These are phyloP conservation scores for Synergus laeviventris DNA, from an alignment of 2,888 invertebrate species.

Conservation along the genomic window DNA sequence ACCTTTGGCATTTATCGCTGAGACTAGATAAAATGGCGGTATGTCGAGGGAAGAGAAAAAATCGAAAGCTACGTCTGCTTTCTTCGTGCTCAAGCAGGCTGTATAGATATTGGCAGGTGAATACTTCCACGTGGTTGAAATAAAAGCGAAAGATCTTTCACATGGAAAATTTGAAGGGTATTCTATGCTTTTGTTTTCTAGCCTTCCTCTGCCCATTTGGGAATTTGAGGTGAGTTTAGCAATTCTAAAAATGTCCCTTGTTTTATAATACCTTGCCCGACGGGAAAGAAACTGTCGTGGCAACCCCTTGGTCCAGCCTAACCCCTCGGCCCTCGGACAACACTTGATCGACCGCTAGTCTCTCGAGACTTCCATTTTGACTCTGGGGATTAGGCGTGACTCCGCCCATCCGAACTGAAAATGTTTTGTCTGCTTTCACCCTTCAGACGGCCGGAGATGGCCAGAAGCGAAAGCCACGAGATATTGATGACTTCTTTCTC, in stretches of 20 bases:
- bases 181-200: slow-evolving; percentile 44
- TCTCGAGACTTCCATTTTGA: slow-evolving; percentile 76
- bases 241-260: slow-evolving; percentile 67
- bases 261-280: slow-evolving; percentile 65
- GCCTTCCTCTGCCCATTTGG: background rate
- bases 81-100: slow-evolving; percentile 33
- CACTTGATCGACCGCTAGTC: slow-evolving; percentile 62
- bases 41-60: slow-evolving; percentile 48
- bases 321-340: slow-evolving; percentile 55
- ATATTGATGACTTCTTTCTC: slow-evolving; percentile 74
- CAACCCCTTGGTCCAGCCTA: slow-evolving; percentile 56
- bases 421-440: slow-evolving; percentile 61
- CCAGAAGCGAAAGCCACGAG: slow-evolving; percentile 71
- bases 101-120: slow-evolving; percentile 59
- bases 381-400: slow-evolving; percentile 76
- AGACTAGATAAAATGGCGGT: slow-evolving; percentile 46
- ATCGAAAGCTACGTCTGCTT: slow-evolving; percentile 51
- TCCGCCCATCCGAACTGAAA: slow-evolving; percentile 71
- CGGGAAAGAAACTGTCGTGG: slow-evolving; percentile 68
- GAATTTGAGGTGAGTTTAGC: slow-evolving; percentile 51
- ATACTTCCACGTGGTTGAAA: slow-evolving; percentile 44
- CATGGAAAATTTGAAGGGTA: slow-evolving; percentile 45
- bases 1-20: slow-evolving; percentile 25
- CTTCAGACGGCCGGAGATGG: slow-evolving; percentile 57
- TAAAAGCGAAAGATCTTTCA: slow-evolving; percentile 53